phyloP scores from a whole-genome alignment of 2,113 vertebrate species.

The Oreochromis niloticus region DNA sequence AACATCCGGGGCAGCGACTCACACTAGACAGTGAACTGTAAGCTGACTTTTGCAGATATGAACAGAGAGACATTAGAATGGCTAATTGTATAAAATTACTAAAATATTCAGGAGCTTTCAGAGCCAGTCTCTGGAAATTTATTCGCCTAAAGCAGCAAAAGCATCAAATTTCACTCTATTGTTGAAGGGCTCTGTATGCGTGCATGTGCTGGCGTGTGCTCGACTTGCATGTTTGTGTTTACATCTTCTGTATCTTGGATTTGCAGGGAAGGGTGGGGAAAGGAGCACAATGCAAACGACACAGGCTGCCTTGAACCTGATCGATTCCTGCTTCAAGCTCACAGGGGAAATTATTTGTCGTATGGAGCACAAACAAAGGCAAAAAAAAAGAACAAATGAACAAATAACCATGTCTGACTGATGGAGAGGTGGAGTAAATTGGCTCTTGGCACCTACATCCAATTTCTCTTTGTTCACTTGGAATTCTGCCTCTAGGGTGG shows the following conservation, averaged over 20 bases:
- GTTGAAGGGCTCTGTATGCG: not conserved
- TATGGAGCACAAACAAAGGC: constrained; percentile 56
- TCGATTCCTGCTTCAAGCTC: constrained; percentile 57
- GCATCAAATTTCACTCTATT: not conserved
- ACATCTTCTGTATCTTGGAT: not conserved
- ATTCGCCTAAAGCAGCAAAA: not conserved
- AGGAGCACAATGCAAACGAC: constrained; percentile 18
- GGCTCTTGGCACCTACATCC: constrained; percentile 23
- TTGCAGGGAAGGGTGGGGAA: not conserved
- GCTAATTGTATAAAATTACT: not conserved
- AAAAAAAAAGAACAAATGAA: constrained; percentile 44
- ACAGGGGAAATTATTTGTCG: constrained; percentile 62
- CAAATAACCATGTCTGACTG: constrained; percentile 50
- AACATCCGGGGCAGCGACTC: not conserved
- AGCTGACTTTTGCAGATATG: not conserved
- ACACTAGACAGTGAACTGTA: not conserved
- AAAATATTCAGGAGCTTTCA: not conserved
- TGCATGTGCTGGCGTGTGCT: not conserved
- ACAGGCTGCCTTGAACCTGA: constrained; percentile 30
- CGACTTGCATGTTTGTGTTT: not conserved
- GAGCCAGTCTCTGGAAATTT: not conserved
- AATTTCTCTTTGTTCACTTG: constrained; percentile 38
- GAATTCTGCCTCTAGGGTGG: not conserved
- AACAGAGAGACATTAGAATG: not conserved
- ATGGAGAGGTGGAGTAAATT: constrained; percentile 43